Base-by-base conservation (phyloP, 2,797 vertebrate genomes). In the Naso thynnoides region DNA sequence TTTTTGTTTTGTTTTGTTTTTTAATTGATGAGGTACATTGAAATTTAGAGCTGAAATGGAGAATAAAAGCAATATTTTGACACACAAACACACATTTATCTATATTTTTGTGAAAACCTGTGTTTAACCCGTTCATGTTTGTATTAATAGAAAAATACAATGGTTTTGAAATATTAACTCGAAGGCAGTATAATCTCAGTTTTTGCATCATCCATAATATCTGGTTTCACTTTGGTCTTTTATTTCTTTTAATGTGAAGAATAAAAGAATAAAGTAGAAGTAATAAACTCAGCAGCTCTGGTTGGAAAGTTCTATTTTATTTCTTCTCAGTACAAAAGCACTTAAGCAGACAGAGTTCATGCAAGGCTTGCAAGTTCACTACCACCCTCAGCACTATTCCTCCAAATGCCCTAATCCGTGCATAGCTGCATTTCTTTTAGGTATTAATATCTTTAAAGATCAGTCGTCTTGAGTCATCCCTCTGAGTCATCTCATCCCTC, bases 401-500 rank as follows among this genome's bases (percentile, higher is more conserved):
- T 66, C 56, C 70, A 69, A 73, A 68, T 79, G 70, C 41, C 31
- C 42, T 72, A 76, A 75, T 78, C 54, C 7, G 10, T 62, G 57
- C 68, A 57, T 38, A 71, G 57, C 70, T 56, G 48, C 42, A 39
- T 80, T 67, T 82, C 57, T 79, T 77, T 69, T 57, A 58, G 58
- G 29, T 89, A 81, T 86, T 83, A 71, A 81, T 84, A 86, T 75
- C 73, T 78, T 23, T 68, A 26, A 36, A 77, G 55, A 78, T 83
- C 69, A 68, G 62, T 84, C 62, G 65, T 85, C 70, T 77, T 79
- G 79, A 84, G 65, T 86, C 86, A 75, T 72, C 45, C 50, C n/a
- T 85, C 70, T 90, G 84, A 85, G 45, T 81, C 83, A 81, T 86
- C 63, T 86, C 63, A 41, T 87, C 23, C 62, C 67, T 87, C 59